Conservation (phyloP, 30 jellyfish, hydroid and myxozoan species). For the Sanderia malayensis region DNA sequence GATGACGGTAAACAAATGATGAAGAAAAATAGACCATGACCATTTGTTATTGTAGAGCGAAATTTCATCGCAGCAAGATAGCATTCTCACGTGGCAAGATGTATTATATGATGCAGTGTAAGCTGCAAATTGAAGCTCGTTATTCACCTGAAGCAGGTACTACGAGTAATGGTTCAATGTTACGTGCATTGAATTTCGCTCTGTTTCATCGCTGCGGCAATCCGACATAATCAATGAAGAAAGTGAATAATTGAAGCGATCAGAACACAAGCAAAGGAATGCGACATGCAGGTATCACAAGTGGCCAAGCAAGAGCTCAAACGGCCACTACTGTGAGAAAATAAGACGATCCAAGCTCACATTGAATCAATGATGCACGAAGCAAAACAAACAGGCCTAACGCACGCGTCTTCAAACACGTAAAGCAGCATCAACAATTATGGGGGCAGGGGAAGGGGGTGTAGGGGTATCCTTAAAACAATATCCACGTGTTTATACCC, state of each 20-base stretch:
- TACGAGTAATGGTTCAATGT: too few relatives aligned
- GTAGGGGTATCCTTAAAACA: too few relatives aligned
- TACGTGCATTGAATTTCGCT: too few relatives aligned
- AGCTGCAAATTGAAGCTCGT: not conserved
- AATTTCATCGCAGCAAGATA: not conserved
- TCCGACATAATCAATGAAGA: not conserved
- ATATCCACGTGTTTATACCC: too few relatives aligned
- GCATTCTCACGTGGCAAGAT: not conserved
- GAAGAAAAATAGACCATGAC: not conserved
- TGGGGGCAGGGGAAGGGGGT: too few relatives aligned
- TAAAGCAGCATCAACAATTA: too few relatives aligned
- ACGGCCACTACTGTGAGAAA: too few relatives aligned
- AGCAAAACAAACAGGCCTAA: too few relatives aligned
- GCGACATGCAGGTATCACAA: constrained; percentile 3
- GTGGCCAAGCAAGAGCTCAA: not conserved
- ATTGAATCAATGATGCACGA: too few relatives aligned
- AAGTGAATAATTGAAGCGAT: constrained; percentile 4
- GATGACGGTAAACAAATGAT: not conserved
- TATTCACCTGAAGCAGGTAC: not conserved
- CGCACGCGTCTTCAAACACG: too few relatives aligned
- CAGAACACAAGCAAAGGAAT: constrained; percentile 8
- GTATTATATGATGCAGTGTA: not conserved
- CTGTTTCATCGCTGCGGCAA: constrained; percentile 3
- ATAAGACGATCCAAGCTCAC: too few relatives aligned
- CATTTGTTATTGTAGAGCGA: not conserved